Base-by-base conservation (phyloP, 2,888 invertebrate species). In the Emmelina monodactyla region DNA sequence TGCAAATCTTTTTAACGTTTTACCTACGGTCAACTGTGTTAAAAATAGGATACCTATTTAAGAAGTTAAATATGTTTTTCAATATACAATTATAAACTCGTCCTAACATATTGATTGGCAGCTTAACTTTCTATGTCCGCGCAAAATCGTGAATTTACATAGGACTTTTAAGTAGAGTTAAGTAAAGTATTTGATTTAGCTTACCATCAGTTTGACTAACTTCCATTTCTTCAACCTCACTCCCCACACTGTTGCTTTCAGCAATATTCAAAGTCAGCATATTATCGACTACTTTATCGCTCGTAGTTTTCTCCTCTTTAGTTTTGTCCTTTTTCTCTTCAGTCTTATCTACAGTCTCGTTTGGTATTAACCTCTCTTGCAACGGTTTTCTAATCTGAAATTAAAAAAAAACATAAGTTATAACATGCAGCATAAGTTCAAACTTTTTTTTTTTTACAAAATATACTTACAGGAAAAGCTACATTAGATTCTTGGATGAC, bases 401-500 rank as follows among this genome's bases (percentile, higher is more conserved):
- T 7, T 7, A 9, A 9, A 25, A 10, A 7, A 11, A 11, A 10
- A 25, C 11, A 11, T n/a, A 7, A n/a, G 11, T 25, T 25, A 25
- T 6, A 19, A n/a, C n/a, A n/a, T n/a, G n/a, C n/a, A n/a, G n/a
- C n/a, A n/a, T n/a, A n/a, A n/a, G n/a, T n/a, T n/a, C n/a, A n/a
- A n/a, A n/a, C n/a, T n/a, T n/a, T n/a, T n/a, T n/a, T n/a, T n/a
- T n/a, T n/a, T n/a, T n/a, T 11, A 28, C 19, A 14, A 33, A 37
- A 25, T 13, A 37, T 49, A 69, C 76, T 69, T 55, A 79, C 78
- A 28, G 75, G 66, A 43, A 79, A 79, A 6, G 79, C 75, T 2
- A 69, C 53, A 45, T 72, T 78, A 0, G 79, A 78, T 42, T 79
- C 79, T 41, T 79, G 79, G 38, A 79, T 78, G 1, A 79, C 73